Evolutionary conservation across 2,113 vertebrate genomes (phyloP), one percentile per base, ranked within the genome.

Genomic region (Phycodurus eques): DNA sequence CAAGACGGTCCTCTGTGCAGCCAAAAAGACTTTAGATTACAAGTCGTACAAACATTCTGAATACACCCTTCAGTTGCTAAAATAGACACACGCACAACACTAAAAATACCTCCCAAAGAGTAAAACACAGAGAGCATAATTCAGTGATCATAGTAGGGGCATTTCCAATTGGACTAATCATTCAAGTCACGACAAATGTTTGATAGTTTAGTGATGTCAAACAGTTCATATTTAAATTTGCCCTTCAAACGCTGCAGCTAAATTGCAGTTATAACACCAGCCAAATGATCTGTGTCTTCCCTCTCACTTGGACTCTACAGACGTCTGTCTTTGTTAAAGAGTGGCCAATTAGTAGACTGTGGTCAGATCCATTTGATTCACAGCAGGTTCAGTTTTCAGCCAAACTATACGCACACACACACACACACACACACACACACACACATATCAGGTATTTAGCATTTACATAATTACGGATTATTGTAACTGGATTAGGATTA

Each of bases 381-480:
- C 75, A 80, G 79, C 67, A 17, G 15, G 15, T 53, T 27, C 22
- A 14, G 11, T 60, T 44, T 44, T 44, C 62, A 64, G 14, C 15
- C 14, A 17, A 39, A 43, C n/a, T 46, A 72, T 22, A 63, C 6
- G 60, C 51, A 70, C 39, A 70, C 56, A 70, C 56, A 59, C 60
- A 64, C 59, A 70, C 44, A 70, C 56, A 68, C 49, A 22, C 57
- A 65, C 46, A 70, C 42, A 78, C 62, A 70, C 35, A 64, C 61
- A 69, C 74, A 59, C 59, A 19, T 2, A 47, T 66, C 15, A 27
- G 8, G 17, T 31, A n/a, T 47, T 27, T 66, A 9, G 44, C 2
- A 66, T 66, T 89, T 87, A 88, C 88, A 82, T 54, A 82, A 88
- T 88, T 87, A n/a, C 72, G 68, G 70, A 75, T 83, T 86, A 82